Evolutionary conservation across 2,888 invertebrate genomes (phyloP), one percentile per base, ranked within the genome.

Genomic region (Drosophila quinaria): DNA sequence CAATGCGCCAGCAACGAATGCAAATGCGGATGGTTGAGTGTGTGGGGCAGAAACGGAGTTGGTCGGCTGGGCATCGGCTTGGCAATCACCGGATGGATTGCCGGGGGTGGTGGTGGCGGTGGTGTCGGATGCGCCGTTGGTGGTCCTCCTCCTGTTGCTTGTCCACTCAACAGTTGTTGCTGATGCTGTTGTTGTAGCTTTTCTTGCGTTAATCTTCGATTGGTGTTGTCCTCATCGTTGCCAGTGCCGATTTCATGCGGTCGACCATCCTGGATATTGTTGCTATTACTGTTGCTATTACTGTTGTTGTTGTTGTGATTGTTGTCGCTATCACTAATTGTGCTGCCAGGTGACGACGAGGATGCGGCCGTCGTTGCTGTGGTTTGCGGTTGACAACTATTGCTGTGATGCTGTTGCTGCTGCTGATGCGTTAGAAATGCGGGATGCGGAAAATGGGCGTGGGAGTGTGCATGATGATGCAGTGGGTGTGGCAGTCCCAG

Each of bases 61-160:
- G 93, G 95, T 75, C 97, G 94, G 93, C 97, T 95, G 62, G 97
- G 96, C 89, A 97, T 96, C 13, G 97, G 97, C 93, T 97, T 97
- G 55, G 97, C 97, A 91, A 97, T 95, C 82, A 93, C 92, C 86
- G 92, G 90, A 81, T 91, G 89, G 58, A 80, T 69, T 37, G 70
- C 59, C 17, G 72, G 54, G 58, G 63, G 69, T 22, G 41, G 58
- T 13, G 41, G 58, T 13, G 41, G 58, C 11, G 89, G 89, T 44
- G 87, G 87, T 70, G 78, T 90, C 39, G 89, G 82, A 59, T 79
- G 89, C 22, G 87, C 72, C 19, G 82, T 67, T 44, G 65, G 37
- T 39, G 49, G 71, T 6, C 68, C 81, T 63, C 74, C 81, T 63
- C 74, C 81, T 70, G 80, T 69, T 59, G 78, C 62, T 70, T 63